Base-by-base conservation (phyloP, 1,140 invertebrate genomes). In the Chironomus tepperi region DNA sequence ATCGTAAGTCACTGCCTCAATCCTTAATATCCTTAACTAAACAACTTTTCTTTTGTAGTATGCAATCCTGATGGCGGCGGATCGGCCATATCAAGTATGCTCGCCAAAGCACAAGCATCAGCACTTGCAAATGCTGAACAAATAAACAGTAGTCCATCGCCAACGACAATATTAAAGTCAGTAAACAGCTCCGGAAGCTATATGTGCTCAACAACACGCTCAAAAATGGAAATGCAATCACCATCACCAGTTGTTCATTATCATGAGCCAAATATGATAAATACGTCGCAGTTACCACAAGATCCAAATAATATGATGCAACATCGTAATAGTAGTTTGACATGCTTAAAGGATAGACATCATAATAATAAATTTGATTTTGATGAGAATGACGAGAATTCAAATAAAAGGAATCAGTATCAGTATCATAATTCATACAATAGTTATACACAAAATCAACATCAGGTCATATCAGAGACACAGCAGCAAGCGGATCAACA, bases 1-100 rank as follows among this genome's bases (percentile, higher is more conserved):
- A 81, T 79, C 81, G 84, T 76, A 77, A 43, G 47, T 73, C 43
- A 24, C 16, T 67, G 34, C 24, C 24, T 34, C 5, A 34, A 34
- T 34, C 24, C 24, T 34, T 34, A 34, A n/a, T n/a, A n/a, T n/a
- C n/a, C n/a, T n/a, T 2, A 34, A 72, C 12, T 73, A 72, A 43
- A 75, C 43, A 7, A 12, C 43, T 7, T 75, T 75, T 76, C 7
- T n/a, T 21, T 57, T 74, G 34, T 18, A n/a, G 21, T 64, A 12
- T 72, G 15, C 70, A 70, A 75, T 73, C 18, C 16, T n/a, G n/a
- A 12, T 67, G 24, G 16, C 7, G 65, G 65, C 6, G 65, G 65
- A 19, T 70, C 65, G 12, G 65, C 65, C 2, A 70, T 70, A 6
- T 70, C 65, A 19, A 70, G 65, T 70, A 70, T 70, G 65, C 18